Conservation (phyloP, 2,797 vertebrate genomes). For the Oceanodroma leucorhoa region DNA sequence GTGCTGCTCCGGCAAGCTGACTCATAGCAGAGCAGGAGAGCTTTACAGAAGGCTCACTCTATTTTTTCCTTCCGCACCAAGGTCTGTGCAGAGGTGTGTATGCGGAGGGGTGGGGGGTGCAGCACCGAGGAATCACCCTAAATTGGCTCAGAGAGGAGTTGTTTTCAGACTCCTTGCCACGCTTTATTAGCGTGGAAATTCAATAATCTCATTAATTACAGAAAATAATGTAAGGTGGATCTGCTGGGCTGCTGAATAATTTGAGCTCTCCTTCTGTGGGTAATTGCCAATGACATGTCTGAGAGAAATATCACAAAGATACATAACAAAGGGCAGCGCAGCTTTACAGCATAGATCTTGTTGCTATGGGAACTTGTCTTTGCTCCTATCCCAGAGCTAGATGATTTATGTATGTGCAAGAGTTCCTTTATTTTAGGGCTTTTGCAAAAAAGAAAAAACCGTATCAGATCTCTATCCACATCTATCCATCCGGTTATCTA, state of each 20-base stretch:
- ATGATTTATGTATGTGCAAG: constrained; percentile 77
- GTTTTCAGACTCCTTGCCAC: constrained; percentile 66
- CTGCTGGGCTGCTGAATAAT: constrained; percentile 67
- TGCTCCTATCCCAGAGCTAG: constrained; percentile 63
- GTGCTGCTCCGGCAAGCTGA: constrained; percentile 37
- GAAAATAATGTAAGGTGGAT: constrained; percentile 73
- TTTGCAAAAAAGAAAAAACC: constrained; percentile 49
- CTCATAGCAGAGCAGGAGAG: constrained; percentile 50
- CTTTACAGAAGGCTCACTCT: neutral
- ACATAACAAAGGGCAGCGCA: constrained; percentile 75
- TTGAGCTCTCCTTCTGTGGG: constrained; percentile 72
- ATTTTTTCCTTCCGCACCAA: neutral
- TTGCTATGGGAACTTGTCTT: constrained; percentile 76
- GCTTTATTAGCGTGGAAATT: constrained; percentile 71
- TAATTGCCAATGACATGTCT: constrained; percentile 77
- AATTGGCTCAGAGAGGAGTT: constrained; percentile 43
- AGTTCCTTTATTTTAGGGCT: constrained; percentile 69
- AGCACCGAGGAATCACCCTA: constrained; percentile 8
- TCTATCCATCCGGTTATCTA: constrained; percentile 33
- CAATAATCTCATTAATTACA: constrained; percentile 77
- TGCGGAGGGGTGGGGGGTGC: neutral
- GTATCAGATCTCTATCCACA: constrained; percentile 47
- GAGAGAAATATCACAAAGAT: constrained; percentile 76
- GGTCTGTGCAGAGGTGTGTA: constrained; percentile 45
- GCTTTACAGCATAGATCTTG: constrained; percentile 74